Percentiles rank a stretch among this genome's conserved stretches.
phyloP scores from a whole-genome alignment of 2,888 invertebrate species.

The Bombyx huttoni region DNA sequence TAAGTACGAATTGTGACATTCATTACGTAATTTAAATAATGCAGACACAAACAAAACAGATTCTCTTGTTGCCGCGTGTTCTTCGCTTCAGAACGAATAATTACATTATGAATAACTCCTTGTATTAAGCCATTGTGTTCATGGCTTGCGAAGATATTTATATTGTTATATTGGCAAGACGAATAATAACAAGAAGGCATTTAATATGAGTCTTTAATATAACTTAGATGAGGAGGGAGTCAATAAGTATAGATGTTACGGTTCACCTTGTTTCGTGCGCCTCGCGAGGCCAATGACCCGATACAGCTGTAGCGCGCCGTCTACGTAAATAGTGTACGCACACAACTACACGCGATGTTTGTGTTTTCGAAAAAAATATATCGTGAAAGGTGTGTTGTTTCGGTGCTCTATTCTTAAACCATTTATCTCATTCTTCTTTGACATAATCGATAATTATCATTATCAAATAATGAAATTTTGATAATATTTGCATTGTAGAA shows the following conservation, averaged over 20 bases:
- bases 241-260: constrained; percentile 41
- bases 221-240: constrained; percentile 21
- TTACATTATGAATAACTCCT: not conserved
- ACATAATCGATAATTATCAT: too few relatives aligned
- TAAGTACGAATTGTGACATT: not conserved
- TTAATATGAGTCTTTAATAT: not conserved
- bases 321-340: constrained; percentile 35
- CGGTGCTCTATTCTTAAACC: not conserved
- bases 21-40: not conserved
- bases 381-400: constrained; percentile 3
- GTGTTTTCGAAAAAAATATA: constrained; percentile 11
- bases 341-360: constrained; percentile 9
- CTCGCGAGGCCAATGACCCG: constrained; percentile 49
- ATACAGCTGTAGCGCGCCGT: constrained; percentile 44
- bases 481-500: too few relatives aligned
- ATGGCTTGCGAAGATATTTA: too few relatives aligned
- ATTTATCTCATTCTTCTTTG: too few relatives aligned
- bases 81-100: not conserved
- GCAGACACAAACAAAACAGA: not conserved
- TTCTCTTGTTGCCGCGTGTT: not conserved
- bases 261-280: constrained; percentile 63
- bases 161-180: too few relatives aligned
- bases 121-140: not conserved
- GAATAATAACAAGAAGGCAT: too few relatives aligned
- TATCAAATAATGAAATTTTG: too few relatives aligned